Evolutionary conservation across 1,140 invertebrate genomes (phyloP).

Genomic region (Oscheius sp.): DNA sequence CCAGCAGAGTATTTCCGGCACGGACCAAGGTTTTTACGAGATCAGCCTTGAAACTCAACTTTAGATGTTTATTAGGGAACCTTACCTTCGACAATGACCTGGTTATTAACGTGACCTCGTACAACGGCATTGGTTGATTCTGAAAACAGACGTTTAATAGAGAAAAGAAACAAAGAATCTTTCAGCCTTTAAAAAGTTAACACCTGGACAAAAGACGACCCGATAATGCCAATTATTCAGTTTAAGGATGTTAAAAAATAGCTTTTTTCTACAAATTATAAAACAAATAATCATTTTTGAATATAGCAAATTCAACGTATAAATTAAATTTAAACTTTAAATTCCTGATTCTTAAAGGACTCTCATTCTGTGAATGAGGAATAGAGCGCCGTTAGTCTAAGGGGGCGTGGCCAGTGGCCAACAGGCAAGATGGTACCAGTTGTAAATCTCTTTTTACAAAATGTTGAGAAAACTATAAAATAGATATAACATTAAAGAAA

Average conservation of each 20-base stretch:
- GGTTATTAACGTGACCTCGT: slow-evolving; percentile 56
- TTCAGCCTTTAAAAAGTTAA: not conserved
- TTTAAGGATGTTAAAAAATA: not conserved
- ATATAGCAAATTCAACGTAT: no score
- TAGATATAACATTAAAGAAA: no score
- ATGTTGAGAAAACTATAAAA: no score
- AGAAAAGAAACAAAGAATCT: not conserved
- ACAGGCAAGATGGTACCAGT: no score
- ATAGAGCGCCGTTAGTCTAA: no score
- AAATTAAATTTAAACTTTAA: no score
- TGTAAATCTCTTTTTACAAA: no score
- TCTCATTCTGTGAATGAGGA: no score
- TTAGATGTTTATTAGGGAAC: not conserved
- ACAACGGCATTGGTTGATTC: slow-evolving; percentile 50
- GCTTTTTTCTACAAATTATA: no score
- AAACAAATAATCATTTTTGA: no score
- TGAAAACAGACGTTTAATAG: not conserved
- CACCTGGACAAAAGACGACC: not conserved
- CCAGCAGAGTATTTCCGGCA: slow-evolving; percentile 45
- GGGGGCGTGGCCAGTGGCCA: no score
- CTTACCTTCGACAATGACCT: slow-evolving; percentile 51
- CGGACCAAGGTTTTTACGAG: slow-evolving; percentile 49
- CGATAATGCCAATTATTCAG: not conserved
- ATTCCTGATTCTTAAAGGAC: no score
- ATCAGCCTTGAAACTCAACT: slow-evolving; percentile 46